phyloP scores from a whole-genome alignment of 23 tunicate species.

The Botrylloides violaceus region DNA sequence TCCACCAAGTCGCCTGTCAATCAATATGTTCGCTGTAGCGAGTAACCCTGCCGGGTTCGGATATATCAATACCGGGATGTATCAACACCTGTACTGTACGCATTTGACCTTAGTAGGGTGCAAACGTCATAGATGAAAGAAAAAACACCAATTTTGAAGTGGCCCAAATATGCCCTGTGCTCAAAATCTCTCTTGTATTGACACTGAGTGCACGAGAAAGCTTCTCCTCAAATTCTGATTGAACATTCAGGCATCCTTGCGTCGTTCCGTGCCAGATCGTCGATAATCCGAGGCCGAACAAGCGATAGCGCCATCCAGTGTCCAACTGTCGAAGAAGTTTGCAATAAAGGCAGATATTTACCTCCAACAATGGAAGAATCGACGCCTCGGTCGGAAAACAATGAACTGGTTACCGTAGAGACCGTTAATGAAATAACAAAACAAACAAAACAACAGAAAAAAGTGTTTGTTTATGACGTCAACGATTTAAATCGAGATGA shows the following conservation, averaged over 20 bases:
- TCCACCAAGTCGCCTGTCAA: too few species aligned
- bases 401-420: slow-evolving; percentile 1
- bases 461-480: slow-evolving; percentile 27
- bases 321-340: slow-evolving; percentile 11
- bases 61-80: too few species aligned
- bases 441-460: neutral
- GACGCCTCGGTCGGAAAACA: neutral
- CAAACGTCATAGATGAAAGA: too few species aligned
- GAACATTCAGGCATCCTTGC: slow-evolving; percentile 23
- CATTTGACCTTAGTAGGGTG: too few species aligned
- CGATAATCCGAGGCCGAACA: slow-evolving; percentile 9
- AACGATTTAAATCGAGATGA: slow-evolving; percentile 20
- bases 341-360: neutral
- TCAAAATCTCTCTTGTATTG: too few species aligned
- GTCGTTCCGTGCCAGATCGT: slow-evolving; percentile 21
- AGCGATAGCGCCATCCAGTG: slow-evolving; percentile 19
- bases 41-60: too few species aligned
- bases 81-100: too few species aligned
- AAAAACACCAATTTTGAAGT: too few species aligned
- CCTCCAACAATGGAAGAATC: slow-evolving; percentile 6
- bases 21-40: too few species aligned
- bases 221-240: too few species aligned
- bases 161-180: too few species aligned
- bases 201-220: too few species aligned
- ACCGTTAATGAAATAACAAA: slow-evolving; percentile 1